A percentile compares a stretch with the other conserved stretches of the same genome.
These are phyloP conservation scores for Anser cygnoides DNA, from an alignment of 2,113 vertebrate genomes.

Conservation along the genomic window DNA sequence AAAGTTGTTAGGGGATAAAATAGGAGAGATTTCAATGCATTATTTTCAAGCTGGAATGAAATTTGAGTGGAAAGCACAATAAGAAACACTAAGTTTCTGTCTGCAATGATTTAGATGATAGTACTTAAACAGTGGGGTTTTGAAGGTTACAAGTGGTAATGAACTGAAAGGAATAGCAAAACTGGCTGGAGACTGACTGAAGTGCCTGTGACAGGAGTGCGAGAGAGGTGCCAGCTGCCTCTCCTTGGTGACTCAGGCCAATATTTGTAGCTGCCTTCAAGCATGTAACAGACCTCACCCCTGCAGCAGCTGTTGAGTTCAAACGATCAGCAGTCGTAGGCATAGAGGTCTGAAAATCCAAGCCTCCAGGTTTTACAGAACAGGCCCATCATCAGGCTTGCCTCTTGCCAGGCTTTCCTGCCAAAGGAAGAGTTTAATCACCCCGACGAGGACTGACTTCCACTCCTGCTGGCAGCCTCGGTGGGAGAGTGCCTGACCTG, in stretches of 20 bases:
- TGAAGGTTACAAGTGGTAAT: background rate
- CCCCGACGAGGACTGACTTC: background rate
- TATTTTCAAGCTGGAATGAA: background rate
- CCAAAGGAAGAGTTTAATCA: background rate
- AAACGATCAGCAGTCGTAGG: fast-evolving
- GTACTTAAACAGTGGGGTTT: background rate
- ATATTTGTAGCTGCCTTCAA: fast-evolving
- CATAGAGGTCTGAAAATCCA: background rate
- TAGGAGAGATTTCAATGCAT: background rate
- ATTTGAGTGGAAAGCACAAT: background rate
- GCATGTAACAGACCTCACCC: background rate
- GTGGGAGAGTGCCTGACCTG: background rate
- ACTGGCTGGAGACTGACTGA: fast-evolving
- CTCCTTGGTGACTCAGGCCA: background rate
- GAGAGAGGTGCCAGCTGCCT: background rate
- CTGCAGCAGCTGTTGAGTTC: background rate
- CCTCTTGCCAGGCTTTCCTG: background rate
- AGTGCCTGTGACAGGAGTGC: background rate
- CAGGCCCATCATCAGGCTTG: fast-evolving
- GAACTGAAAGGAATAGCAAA: background rate
- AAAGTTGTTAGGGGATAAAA: background rate
- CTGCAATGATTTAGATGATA: background rate
- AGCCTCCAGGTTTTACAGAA: background rate
- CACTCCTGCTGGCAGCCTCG: background rate
- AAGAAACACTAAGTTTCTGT: background rate